Evolutionary conservation across 2,888 invertebrate species (phyloP), one percentile per base, ranked within the genome.

Genomic region (Agrochola circellaris): DNA sequence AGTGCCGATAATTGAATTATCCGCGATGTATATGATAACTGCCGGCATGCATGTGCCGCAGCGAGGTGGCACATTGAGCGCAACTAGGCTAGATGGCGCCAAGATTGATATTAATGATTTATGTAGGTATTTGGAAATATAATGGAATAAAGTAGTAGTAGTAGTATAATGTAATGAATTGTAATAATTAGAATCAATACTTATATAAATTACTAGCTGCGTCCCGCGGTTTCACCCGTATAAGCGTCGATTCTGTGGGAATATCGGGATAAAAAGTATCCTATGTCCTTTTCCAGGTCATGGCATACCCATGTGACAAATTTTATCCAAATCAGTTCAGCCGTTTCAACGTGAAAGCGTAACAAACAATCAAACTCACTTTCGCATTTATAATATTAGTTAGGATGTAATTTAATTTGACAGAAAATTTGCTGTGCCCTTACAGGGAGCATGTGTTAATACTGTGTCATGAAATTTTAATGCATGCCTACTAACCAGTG

Each of bases 1-100:
- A 48, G 15, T 30, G 61, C 45, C 70, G 70, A 73, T 34, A 77
- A 67, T 77, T 71, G 30, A 38, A 73, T 77, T 73, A 81, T 34
- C 81, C 13, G 62, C 62, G n/a, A 54, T 20, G 51, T 34, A 34
- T 34, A 34, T 34, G 34, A 34, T 34, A 34, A 2, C 34, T 34
- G 34, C 3, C 34, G 34, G 34, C 34, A 34, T 34, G 34, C 34
- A 34, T 34, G 34, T 34, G 5, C 34, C 34, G 34, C 34, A 34
- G 34, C 34, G 34, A 34, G 34, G 5, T 34, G 34, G 34, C 34
- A 4, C 34, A 34, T 34, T 34, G 34, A 3, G 56, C 56, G 56
- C 54, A n/a, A n/a, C 23, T n/a, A 54, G 11, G 13, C 20, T 13
- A 62, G 23, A 38, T 38, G 15, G 34, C 23, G 34, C 23, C 6